phyloP scores from a whole-genome alignment of 2,888 invertebrate genomes.

The Epiperipatus broadwayi region DNA sequence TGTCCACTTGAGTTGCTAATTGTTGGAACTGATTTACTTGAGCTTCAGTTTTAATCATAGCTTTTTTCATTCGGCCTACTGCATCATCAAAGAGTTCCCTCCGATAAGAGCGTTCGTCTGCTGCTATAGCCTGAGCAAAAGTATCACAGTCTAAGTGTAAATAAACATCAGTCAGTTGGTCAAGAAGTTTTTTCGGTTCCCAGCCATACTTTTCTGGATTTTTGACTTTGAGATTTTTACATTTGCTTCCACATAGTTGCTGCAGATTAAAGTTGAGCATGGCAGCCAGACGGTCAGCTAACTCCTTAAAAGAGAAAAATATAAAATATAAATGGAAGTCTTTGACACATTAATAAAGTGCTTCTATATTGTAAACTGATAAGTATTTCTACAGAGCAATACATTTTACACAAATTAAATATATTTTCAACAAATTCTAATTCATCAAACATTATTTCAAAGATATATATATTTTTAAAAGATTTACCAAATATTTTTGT shows the following conservation, averaged over 20 bases:
- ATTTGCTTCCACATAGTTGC: slow-evolving; percentile 87
- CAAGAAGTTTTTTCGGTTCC: slow-evolving; percentile 78
- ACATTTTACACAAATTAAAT: too few relatives aligned
- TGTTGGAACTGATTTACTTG: slow-evolving; percentile 68
- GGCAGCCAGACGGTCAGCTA: slow-evolving; percentile 80
- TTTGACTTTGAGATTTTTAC: slow-evolving; percentile 69
- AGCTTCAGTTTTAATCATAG: slow-evolving; percentile 58
- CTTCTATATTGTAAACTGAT: too few relatives aligned
- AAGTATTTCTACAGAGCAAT: too few relatives aligned
- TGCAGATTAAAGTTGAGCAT: slow-evolving; percentile 97
- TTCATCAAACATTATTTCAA: too few relatives aligned
- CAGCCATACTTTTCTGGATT: slow-evolving; percentile 89
- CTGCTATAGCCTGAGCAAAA: slow-evolving; percentile 43
- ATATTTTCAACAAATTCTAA: too few relatives aligned
- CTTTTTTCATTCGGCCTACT: slow-evolving; percentile 54
- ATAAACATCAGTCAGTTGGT: slow-evolving; percentile 87
- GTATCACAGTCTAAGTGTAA: slow-evolving; percentile 72
- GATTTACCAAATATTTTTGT: too few relatives aligned
- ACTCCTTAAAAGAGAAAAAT: slow-evolving; percentile 41
- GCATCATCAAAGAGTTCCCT: slow-evolving; percentile 83
- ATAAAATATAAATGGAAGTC: too few relatives aligned
- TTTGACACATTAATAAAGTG: too few relatives aligned
- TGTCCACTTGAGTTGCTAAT: slow-evolving; percentile 49
- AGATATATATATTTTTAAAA: too few relatives aligned
- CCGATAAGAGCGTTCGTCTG: slow-evolving; percentile 46